Base-by-base conservation (phyloP, 2,797 vertebrate species). In the Chrysocyon brachyurus region DNA sequence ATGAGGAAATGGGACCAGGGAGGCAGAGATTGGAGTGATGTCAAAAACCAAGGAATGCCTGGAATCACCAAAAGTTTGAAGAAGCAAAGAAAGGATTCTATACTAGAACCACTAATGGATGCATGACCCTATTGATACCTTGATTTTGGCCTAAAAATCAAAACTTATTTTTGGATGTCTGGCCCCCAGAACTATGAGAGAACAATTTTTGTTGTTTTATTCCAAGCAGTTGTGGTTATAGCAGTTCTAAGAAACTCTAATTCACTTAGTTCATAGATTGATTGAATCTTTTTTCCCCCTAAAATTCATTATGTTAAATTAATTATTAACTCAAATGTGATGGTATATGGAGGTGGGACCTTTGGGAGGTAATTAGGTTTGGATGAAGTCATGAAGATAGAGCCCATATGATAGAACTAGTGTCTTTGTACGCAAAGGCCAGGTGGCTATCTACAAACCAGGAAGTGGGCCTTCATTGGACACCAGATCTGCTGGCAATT, bases 91-190 rank as follows among this genome's bases (percentile, higher is more conserved):
- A 68, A 31, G 1, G 7, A 40, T 57, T 52, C 68, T 49, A 26
- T 61, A 22, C 22, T 22, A 46, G n/a, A 54, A 49, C 17, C 28
- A 46, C 24, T 87, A 77, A 46, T 49, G 31, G n/a, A 22, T 78
- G 10, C 24, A 26, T 56, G 46, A 28, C 61, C 70, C 68, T 87
- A 15, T 16, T 36, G 24, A 46, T 64, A 59, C 11, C 40, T 86
- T 57, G 7, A 79, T 57, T 82, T 75, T 36, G 33, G 21, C 49
- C 70, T 26, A 61, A 9, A 86, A 86, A 78, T 86, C 22, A 24
- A 84, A 93, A 85, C 22, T 85, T 28, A 78, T 33, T 49, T 75
- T 90, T 66, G 19, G 31, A 33, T 63, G 88, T 95, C 40, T 86
- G 52, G 63, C 7, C 63, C 59, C 19, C 15, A 21, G 31, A 61